Base-by-base conservation (phyloP, 2,888 invertebrate genomes). In the Rotaria sp. region DNA sequence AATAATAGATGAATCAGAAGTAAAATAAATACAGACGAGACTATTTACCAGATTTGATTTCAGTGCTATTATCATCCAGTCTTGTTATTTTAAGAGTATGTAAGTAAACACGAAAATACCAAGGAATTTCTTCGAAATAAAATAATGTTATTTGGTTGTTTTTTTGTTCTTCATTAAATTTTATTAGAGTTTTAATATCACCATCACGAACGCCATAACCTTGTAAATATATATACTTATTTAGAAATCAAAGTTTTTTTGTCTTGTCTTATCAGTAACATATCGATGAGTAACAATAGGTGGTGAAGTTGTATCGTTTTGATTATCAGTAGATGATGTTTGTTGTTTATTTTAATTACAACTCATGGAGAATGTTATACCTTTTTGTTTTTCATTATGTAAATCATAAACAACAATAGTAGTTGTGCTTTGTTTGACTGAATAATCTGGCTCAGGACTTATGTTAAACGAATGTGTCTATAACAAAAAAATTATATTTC, bases 111-210 rank as follows among this genome's bases (percentile, higher is more conserved):
- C 92, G 88, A 13, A 92, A 89, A 88, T 90, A 92, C 92, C 91
- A 92, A 0, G 93, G 93, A 88, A 97, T 94, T 91, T 96, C 94
- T 92, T 97, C 96, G 90, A 96, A 93, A 87, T 96, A 93, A 85
- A 96, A 93, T 67, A 96, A 93, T 89, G 95, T 94, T 86, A 97
- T 88, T 57, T 90, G 88, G 84, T 89, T 88, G 21, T 89, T 88
- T 50, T 89, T 88, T 57, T 95, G 94, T 55, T 85, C 57, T 38
- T 57, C 48, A 52, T 85, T 59, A 38, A 80, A 38, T 75, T 85
- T 85, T n/a, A 86, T 80, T 24, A 57, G 11, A 52, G 86, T 86
- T 75, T 86, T 86, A 11, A 86, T 80, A n/a, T 85, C 86, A 84
- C 85, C 85, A 85, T 86, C 85, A 84, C 55, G 75, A 59, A 48